A percentile compares a stretch with the other conserved stretches of the same genome.
phyloP scores from a whole-genome alignment of 2,888 invertebrate species.

The Ichneumoninae sp. region DNA sequence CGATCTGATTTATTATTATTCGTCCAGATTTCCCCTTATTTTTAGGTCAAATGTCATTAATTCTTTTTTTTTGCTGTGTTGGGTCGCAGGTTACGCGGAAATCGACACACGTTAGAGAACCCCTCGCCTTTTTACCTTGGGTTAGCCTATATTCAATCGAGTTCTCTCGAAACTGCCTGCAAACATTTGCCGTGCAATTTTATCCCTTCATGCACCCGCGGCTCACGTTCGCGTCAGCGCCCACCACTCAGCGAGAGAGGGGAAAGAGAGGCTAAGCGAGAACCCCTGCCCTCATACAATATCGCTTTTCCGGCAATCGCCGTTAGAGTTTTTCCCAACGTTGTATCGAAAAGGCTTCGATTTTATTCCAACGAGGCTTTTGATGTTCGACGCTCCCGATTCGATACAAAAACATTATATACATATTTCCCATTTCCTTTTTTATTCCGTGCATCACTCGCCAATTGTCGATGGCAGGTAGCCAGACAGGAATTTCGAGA shows the following conservation, averaged over 20 bases:
- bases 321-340: conserved; percentile 1
- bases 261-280: neutral
- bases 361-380: conserved; percentile 34
- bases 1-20: neutral
- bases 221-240: conserved; percentile 40
- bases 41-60: neutral
- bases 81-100: conserved; percentile 10
- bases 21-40: neutral
- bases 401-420: conserved; percentile 49
- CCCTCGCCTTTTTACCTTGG: neutral
- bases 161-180: conserved; percentile 23
- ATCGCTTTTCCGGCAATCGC: conserved; percentile 39
- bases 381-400: conserved; percentile 29
- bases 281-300: conserved; percentile 1
- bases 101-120: conserved; percentile 10
- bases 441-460: conserved; percentile 32
- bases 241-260: neutral
- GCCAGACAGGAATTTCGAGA: conserved; percentile 20
- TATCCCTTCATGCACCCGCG: conserved; percentile 28
- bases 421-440: neutral
- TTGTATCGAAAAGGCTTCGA: conserved; percentile 10
- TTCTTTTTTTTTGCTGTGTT: neutral
- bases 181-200: conserved; percentile 46
- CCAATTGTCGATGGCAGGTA: conserved; percentile 44
- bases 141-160: conserved; percentile 16